These are phyloP conservation scores for Drosophila pegasa DNA, from an alignment of 2,888 invertebrate species.

Conservation along the genomic window DNA sequence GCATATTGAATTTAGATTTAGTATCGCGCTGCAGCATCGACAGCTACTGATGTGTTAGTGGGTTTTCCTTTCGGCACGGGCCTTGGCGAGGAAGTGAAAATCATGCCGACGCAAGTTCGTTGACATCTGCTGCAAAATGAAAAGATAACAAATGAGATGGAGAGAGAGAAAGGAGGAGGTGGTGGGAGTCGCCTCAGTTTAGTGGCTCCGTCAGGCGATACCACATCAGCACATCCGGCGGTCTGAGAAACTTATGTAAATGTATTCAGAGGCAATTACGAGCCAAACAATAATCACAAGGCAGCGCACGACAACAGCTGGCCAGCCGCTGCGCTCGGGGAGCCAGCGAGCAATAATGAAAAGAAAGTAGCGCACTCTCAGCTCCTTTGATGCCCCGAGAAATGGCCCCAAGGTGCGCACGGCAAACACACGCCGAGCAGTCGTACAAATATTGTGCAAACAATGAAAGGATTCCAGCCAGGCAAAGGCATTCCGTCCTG, in stretches of 20 bases:
- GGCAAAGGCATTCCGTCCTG: slow-evolving; percentile 21
- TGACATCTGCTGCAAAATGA: slow-evolving; percentile 51
- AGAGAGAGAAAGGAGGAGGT: not conserved
- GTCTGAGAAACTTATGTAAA: slow-evolving; percentile 49
- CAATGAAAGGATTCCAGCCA: slow-evolving; percentile 42
- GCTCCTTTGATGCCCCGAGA: slow-evolving; percentile 23
- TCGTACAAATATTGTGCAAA: slow-evolving; percentile 42
- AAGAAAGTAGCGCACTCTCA: slow-evolving; percentile 33
- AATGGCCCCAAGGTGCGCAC: slow-evolving; percentile 12
- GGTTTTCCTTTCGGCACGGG: not conserved
- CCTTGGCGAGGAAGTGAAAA: slow-evolving; percentile 34
- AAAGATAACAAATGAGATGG: slow-evolving; percentile 51
- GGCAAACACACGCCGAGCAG: slow-evolving; percentile 9
- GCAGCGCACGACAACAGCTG: slow-evolving; percentile 12
- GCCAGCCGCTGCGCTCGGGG: slow-evolving; percentile 26
- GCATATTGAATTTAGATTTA: slow-evolving; percentile 78
- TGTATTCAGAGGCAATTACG: slow-evolving; percentile 58
- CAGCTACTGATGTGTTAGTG: slow-evolving; percentile 4
- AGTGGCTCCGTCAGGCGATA: not conserved
- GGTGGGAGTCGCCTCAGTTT: not conserved
- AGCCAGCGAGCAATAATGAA: slow-evolving; percentile 38
- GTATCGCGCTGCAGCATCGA: slow-evolving; percentile 44
- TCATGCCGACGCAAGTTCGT: slow-evolving; percentile 40
- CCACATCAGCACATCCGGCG: slow-evolving; percentile 2
- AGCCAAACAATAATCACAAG: slow-evolving; percentile 48